A percentile compares a stretch with the other conserved stretches of the same genome.
Evolutionary conservation across 2,113 vertebrate genomes (phyloP).

Genomic region (Cinclus mexicanus): DNA sequence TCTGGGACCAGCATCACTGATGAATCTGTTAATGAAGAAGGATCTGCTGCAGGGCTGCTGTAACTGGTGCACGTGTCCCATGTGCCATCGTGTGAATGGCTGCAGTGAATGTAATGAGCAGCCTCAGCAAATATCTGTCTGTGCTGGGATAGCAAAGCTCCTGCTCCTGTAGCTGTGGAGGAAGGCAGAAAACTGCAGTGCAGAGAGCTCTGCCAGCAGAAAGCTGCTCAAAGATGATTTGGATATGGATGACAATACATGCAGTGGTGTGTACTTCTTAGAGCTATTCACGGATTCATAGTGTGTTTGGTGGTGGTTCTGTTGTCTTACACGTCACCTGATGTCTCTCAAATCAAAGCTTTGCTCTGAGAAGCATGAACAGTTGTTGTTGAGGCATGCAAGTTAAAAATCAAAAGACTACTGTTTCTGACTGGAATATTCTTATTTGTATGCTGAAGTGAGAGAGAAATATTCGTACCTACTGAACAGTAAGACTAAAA

Average conservation of each 20-base stretch:
- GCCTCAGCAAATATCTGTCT: neutral
- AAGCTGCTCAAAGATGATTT: neutral
- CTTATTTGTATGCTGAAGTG: neutral
- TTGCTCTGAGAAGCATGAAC: neutral
- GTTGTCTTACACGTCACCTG: neutral
- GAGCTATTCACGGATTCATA: neutral
- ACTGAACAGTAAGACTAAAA: neutral
- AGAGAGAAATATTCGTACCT: neutral
- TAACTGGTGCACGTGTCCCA: neutral
- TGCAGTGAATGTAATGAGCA: neutral
- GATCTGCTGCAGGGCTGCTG: neutral
- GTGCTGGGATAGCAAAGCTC: neutral
- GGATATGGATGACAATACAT: neutral
- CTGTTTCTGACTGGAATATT: neutral
- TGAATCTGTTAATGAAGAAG: constrained; percentile 7
- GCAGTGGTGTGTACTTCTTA: neutral
- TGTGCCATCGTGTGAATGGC: neutral
- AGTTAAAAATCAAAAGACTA: neutral
- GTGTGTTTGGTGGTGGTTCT: neutral
- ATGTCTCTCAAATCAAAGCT: neutral
- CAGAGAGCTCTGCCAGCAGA: neutral
- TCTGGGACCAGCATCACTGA: neutral
- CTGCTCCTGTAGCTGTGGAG: neutral
- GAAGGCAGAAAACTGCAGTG: neutral
- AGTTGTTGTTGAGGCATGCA: neutral